Evolutionary conservation across 2,113 vertebrate genomes (phyloP).

Genomic region (Pitta sordida): DNA sequence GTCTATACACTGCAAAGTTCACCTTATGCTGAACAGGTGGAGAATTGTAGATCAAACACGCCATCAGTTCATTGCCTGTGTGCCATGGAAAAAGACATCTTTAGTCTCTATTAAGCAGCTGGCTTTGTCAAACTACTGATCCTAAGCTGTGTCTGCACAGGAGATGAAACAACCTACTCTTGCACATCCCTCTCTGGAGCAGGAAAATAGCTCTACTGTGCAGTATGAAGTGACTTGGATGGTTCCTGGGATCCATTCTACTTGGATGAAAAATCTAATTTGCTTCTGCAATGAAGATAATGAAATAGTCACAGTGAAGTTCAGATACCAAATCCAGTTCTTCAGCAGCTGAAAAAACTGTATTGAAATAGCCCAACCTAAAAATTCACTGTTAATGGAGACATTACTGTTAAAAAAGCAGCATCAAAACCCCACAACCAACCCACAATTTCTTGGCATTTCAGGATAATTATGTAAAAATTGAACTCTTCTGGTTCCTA

Average conservation of each 20-base stretch:
- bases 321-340: neutral
- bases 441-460: neutral
- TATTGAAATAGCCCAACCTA: neutral
- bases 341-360: neutral
- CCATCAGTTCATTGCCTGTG: neutral
- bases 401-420: neutral
- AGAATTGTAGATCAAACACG: neutral
- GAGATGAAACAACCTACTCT: fast-evolving
- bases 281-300: neutral
- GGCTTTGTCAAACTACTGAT: neutral
- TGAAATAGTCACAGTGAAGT: neutral
- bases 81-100: neutral
- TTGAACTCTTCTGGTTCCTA: neutral
- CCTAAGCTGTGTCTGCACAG: neutral
- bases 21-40: neutral
- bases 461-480: slow-evolving; percentile 18
- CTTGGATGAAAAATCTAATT: neutral
- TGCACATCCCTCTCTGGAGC: neutral
- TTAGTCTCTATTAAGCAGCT: neutral
- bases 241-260: neutral
- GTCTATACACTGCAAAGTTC: neutral
- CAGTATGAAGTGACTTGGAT: fast-evolving
- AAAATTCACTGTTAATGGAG: neutral
- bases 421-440: neutral
- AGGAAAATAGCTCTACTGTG: neutral